A percentile compares a stretch with the other conserved stretches of the same genome.
phyloP scores from a whole-genome alignment of 2,888 invertebrate genomes.

The Gonocerus acuteangulatus region DNA sequence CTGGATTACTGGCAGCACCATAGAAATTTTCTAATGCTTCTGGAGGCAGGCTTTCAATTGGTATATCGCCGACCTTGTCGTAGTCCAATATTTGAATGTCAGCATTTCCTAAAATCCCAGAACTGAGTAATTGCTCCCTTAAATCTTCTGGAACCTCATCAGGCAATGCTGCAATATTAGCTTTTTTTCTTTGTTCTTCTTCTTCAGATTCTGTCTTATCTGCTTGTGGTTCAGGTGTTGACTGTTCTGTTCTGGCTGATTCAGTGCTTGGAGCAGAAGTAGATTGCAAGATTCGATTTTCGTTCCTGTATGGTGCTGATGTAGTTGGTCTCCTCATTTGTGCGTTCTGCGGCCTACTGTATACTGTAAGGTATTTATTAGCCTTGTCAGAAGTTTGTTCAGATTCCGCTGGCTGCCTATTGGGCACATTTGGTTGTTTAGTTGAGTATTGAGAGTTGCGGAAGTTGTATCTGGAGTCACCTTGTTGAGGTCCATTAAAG shows the following conservation, averaged over 20 bases:
- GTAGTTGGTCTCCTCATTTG: not conserved
- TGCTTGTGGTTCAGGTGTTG: slow-evolving; percentile 38
- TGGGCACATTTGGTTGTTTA: not conserved
- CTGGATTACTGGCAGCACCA: slow-evolving; percentile 62
- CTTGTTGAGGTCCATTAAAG: not conserved
- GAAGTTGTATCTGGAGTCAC: not conserved
- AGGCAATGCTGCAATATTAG: slow-evolving; percentile 54
- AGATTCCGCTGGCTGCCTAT: not conserved
- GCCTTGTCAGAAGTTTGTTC: not conserved
- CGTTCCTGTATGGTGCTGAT: slow-evolving; percentile 8
- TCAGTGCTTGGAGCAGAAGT: not conserved
- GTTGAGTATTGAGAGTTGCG: not conserved
- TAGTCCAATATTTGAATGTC: slow-evolving; percentile 82
- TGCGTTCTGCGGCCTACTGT: slow-evolving; percentile 4
- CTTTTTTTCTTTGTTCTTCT: slow-evolving; percentile 48
- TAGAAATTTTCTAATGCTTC: slow-evolving; percentile 82
- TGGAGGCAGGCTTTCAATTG: slow-evolving; percentile 71
- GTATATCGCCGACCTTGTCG: slow-evolving; percentile 79
- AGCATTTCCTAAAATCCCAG: slow-evolving; percentile 78
- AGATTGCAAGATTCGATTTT: slow-evolving; percentile 17
- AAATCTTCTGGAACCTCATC: slow-evolving; percentile 81
- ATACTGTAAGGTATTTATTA: slow-evolving; percentile 10
- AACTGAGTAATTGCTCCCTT: slow-evolving; percentile 69
- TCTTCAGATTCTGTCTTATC: slow-evolving; percentile 41
- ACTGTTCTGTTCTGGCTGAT: slow-evolving; percentile 11